phyloP scores from a whole-genome alignment of 1,140 invertebrate genomes.

The Drosophila tani region DNA sequence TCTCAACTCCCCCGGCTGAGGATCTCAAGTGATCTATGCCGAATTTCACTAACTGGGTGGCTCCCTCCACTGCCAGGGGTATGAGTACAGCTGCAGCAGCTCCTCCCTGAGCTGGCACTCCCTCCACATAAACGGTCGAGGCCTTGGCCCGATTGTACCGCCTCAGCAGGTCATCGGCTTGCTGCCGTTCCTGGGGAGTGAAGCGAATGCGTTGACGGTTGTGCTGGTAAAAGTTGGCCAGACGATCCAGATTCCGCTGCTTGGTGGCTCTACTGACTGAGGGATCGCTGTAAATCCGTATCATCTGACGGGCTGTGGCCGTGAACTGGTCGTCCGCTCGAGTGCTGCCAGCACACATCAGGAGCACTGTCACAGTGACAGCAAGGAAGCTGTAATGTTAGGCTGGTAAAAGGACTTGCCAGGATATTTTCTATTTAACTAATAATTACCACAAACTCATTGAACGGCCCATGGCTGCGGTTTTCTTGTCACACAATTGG shows the following conservation, averaged over 20 bases:
- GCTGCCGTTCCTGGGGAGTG: background rate
- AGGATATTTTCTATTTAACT: too few relatives aligned
- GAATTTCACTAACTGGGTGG: background rate
- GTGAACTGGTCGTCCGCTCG: conserved; percentile 1
- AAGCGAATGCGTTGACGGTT: background rate
- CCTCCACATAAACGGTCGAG: background rate
- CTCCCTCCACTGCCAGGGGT: background rate
- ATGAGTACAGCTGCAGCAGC: background rate
- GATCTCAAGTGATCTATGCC: background rate
- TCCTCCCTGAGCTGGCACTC: conserved; percentile 1
- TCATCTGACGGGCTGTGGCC: background rate
- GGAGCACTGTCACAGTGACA: background rate
- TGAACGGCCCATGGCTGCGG: background rate
- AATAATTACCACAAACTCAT: conserved; percentile 10
- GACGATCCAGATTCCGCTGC: background rate
- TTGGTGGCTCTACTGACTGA: background rate
- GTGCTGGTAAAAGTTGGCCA: background rate
- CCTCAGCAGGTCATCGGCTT: background rate
- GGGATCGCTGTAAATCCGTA: background rate
- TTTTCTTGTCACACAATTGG: background rate
- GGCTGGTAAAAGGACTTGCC: background rate
- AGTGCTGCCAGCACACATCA: background rate
- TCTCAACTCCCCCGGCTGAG: conserved; percentile 2
- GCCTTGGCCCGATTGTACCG: background rate
- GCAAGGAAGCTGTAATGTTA: background rate